phyloP scores from a whole-genome alignment of 2,888 invertebrate species.

The Julus scanicus region DNA sequence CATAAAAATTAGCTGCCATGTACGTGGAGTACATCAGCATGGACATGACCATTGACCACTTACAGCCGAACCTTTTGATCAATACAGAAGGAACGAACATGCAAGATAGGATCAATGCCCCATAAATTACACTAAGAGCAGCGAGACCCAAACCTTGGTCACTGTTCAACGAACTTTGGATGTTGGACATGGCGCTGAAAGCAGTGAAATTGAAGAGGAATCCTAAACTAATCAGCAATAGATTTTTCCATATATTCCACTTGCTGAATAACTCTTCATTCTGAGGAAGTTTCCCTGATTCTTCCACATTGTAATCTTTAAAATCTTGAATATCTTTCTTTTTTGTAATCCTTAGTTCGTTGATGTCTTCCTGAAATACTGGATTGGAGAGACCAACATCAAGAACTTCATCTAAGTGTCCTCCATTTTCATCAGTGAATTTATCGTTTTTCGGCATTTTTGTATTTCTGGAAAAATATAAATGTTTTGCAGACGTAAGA shows the following conservation, averaged over 20 bases:
- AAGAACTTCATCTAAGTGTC: neutral
- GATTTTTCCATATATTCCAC: constrained; percentile 44
- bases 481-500: neutral
- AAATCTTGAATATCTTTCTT: neutral
- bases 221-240: constrained; percentile 53
- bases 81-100: constrained; percentile 94
- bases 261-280: neutral
- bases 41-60: constrained; percentile 93
- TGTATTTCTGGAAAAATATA: neutral
- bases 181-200: constrained; percentile 56
- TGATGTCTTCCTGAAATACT: neutral
- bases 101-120: constrained; percentile 81
- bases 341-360: neutral
- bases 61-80: constrained; percentile 92
- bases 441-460: neutral
- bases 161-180: constrained; percentile 56
- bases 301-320: neutral
- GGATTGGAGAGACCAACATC: constrained; percentile 9
- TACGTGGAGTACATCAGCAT: constrained; percentile 95
- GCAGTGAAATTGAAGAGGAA: constrained; percentile 56
- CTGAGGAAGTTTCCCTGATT: neutral
- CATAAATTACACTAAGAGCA: constrained; percentile 54
- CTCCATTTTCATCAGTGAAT: neutral
- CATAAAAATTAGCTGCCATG: constrained; percentile 93
- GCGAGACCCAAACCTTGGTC: constrained; percentile 56